Evolutionary conservation across 2,113 vertebrate genomes (phyloP).

Genomic region (Chaetodon trifascialis): DNA sequence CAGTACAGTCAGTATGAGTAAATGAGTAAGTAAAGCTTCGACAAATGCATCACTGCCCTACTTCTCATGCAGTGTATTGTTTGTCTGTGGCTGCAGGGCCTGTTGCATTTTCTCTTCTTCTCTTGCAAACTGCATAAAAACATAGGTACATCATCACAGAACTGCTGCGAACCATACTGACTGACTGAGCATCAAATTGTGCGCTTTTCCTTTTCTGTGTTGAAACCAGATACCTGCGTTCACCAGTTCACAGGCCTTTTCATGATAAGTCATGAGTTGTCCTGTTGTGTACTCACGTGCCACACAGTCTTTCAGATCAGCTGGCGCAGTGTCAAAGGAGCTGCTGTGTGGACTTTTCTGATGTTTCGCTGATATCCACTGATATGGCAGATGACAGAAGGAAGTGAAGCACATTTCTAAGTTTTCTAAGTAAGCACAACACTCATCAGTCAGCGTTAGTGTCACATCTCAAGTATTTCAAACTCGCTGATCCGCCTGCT

Average conservation of each 20-base stretch:
- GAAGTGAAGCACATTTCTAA: neutral
- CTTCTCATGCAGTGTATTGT: neutral
- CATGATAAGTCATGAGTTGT: neutral
- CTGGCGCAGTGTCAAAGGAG: neutral
- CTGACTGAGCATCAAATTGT: too few species aligned
- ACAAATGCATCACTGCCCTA: neutral
- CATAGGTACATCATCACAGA: neutral
- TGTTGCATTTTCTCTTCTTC: neutral
- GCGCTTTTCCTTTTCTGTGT: neutral
- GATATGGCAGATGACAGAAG: neutral
- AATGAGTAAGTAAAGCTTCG: neutral
- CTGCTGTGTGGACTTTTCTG: neutral
- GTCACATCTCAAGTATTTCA: neutral
- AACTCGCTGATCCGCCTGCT: neutral
- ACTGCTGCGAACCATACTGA: neutral
- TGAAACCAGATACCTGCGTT: neutral
- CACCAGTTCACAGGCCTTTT: neutral
- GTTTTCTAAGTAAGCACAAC: neutral
- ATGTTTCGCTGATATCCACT: neutral
- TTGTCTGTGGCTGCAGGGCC: conserved; percentile 7
- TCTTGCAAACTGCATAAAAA: neutral
- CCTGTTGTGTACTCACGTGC: neutral
- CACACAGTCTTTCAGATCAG: neutral
- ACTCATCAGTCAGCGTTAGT: neutral
- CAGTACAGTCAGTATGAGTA: too few species aligned